phyloP scores from a whole-genome alignment of 2,113 vertebrate genomes.

The Malurus alboscapulatus region DNA sequence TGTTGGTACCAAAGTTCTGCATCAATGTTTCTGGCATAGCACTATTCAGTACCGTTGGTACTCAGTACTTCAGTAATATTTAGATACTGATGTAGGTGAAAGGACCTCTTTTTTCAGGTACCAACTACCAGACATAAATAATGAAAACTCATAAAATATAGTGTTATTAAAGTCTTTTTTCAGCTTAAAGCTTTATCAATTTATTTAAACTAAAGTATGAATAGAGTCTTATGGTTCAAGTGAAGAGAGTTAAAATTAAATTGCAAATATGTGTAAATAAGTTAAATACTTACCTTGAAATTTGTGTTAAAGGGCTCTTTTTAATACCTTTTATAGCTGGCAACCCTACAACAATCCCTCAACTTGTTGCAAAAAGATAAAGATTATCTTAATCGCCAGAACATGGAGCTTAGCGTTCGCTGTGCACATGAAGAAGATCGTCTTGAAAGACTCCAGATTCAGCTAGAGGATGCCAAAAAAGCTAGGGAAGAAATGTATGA shows the following conservation, averaged over 20 bases:
- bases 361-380: slow-evolving; percentile 95
- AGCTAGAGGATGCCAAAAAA: slow-evolving; percentile 92
- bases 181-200: not conserved
- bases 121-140: not conserved
- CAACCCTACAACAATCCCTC: slow-evolving; percentile 85
- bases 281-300: not conserved
- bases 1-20: not conserved
- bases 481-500: slow-evolving; percentile 93
- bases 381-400: slow-evolving; percentile 92
- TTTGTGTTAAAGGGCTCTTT: not conserved
- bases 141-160: not conserved
- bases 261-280: not conserved
- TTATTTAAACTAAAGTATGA: not conserved
- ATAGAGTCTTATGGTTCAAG: not conserved
- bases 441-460: slow-evolving; percentile 87
- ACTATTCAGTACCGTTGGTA: not conserved
- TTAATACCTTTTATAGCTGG: slow-evolving; percentile 73
- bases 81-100: not conserved
- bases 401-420: slow-evolving; percentile 91
- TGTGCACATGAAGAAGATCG: slow-evolving; percentile 92
- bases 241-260: not conserved
- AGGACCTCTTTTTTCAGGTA: not conserved
- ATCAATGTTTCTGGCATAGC: not conserved
- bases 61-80: not conserved
- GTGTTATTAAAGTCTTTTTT: not conserved